Evolutionary conservation across 2,888 invertebrate genomes (phyloP).

Genomic region (Drosophila pegasa): DNA sequence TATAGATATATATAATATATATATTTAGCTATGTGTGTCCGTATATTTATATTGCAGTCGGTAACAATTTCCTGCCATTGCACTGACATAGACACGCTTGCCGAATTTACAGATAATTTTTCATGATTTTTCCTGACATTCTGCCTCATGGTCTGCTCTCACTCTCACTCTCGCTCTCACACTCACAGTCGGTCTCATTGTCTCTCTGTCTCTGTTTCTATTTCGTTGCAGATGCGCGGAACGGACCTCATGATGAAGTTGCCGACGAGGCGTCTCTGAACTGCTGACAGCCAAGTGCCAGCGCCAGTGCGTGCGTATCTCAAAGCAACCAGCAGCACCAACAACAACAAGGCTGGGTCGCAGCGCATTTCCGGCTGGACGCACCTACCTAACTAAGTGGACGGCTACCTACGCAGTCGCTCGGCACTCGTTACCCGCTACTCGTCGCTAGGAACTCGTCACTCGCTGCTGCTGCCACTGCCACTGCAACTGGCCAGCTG

Average conservation of each 20-base stretch:
- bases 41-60: constrained; percentile 57
- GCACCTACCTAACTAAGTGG: constrained; percentile 42
- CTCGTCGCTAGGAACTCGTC: constrained; percentile 23
- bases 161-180: constrained; percentile 10
- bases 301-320: constrained; percentile 46
- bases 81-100: constrained; percentile 59
- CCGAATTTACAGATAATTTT: constrained; percentile 78
- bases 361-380: constrained; percentile 72
- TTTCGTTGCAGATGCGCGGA: constrained; percentile 62
- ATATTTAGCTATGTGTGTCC: background rate
- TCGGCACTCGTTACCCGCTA: constrained; percentile 18
- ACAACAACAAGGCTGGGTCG: constrained; percentile 36
- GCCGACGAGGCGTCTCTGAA: constrained; percentile 60
- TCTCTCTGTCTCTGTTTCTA: constrained; percentile 12
- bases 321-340: constrained; percentile 14
- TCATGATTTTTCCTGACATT: constrained; percentile 70
- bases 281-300: constrained; percentile 76
- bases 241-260: constrained; percentile 63
- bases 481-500: constrained; percentile 44
- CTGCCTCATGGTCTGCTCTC: constrained; percentile 23
- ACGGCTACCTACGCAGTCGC: constrained; percentile 34
- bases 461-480: constrained; percentile 10
- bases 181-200: constrained; percentile 20
- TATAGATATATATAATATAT: constrained; percentile 3
- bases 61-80: constrained; percentile 59